Percentiles rank a stretch among this genome's conserved stretches.
These are phyloP conservation scores for Steatornis caripensis DNA, from an alignment of 2,113 vertebrate genomes.

Conservation along the genomic window DNA sequence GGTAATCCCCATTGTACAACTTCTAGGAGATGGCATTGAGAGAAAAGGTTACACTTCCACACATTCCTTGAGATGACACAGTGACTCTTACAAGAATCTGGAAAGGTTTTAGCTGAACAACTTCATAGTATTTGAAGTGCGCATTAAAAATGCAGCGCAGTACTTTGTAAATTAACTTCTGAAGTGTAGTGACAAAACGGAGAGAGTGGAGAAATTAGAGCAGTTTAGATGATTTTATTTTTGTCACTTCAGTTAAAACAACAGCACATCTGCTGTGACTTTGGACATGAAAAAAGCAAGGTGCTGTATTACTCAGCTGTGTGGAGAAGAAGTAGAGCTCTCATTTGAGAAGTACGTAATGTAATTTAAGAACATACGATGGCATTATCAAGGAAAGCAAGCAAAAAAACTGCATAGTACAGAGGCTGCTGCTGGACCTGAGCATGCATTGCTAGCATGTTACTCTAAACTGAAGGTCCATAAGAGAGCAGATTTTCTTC, in stretches of 20 bases:
- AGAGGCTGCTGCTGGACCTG: background rate
- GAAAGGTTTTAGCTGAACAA: background rate
- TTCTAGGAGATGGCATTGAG: background rate
- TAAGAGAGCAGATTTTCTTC: background rate
- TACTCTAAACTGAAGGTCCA: background rate
- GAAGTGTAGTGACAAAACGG: background rate
- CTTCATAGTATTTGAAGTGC: background rate
- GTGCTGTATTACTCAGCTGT: background rate
- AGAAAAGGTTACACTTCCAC: background rate
- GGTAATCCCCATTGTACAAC: background rate
- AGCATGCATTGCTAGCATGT: background rate
- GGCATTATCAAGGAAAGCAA: background rate
- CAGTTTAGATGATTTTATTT: background rate
- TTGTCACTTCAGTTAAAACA: constrained; percentile 5
- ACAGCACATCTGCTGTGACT: background rate
- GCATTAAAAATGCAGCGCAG: background rate
- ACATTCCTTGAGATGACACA: background rate
- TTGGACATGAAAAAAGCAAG: background rate
- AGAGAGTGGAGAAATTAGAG: background rate
- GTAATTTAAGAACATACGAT: background rate
- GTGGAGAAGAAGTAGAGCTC: background rate
- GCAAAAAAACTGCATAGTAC: background rate
- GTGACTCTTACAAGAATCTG: background rate
- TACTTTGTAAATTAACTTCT: background rate
- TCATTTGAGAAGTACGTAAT: background rate